phyloP scores from a whole-genome alignment of 2,888 invertebrate species.

The Mimumesa dahlbomi region DNA sequence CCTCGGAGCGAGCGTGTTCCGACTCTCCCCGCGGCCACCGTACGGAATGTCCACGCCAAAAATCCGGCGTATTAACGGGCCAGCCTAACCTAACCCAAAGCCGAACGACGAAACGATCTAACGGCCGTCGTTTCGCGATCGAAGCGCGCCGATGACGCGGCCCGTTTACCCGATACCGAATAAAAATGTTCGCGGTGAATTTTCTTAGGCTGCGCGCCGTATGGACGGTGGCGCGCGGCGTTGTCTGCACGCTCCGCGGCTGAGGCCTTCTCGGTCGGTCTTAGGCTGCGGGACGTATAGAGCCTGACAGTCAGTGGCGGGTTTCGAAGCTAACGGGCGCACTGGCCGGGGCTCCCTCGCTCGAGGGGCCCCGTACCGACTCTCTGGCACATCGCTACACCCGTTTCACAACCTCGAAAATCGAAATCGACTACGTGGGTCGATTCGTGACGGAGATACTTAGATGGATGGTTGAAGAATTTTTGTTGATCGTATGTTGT shows the following conservation, averaged over 20 bases:
- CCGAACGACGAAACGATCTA: conserved; percentile 37
- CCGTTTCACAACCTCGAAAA: conserved; percentile 41
- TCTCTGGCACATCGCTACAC: too few relatives aligned
- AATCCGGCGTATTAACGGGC: conserved; percentile 52
- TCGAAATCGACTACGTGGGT: neutral
- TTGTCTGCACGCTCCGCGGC: conserved; percentile 55
- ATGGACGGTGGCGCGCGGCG: conserved; percentile 66
- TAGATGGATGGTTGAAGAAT: too few relatives aligned
- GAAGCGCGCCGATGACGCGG: conserved; percentile 54
- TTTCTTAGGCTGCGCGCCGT: conserved; percentile 74
- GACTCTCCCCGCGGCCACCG: conserved; percentile 54
- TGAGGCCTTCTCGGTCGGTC: conserved; percentile 48
- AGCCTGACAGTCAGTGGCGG: conserved; percentile 68
- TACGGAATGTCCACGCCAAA: conserved; percentile 63
- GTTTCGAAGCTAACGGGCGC: conserved; percentile 69
- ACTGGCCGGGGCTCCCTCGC: conserved; percentile 58
- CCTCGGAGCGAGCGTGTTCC: conserved; percentile 57
- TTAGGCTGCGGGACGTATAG: conserved; percentile 55
- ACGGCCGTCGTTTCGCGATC: conserved; percentile 52
- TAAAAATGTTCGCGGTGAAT: conserved; percentile 76
- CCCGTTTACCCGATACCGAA: conserved; percentile 60
- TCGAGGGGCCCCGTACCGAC: conserved; percentile 57
- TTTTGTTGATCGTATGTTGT: too few relatives aligned
- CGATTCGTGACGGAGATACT: too few relatives aligned
- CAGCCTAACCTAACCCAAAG: conserved; percentile 15